Evolutionary conservation across 1,140 invertebrate species (phyloP), one percentile per base, ranked within the genome.

Genomic region (Philaenus spumarius): DNA sequence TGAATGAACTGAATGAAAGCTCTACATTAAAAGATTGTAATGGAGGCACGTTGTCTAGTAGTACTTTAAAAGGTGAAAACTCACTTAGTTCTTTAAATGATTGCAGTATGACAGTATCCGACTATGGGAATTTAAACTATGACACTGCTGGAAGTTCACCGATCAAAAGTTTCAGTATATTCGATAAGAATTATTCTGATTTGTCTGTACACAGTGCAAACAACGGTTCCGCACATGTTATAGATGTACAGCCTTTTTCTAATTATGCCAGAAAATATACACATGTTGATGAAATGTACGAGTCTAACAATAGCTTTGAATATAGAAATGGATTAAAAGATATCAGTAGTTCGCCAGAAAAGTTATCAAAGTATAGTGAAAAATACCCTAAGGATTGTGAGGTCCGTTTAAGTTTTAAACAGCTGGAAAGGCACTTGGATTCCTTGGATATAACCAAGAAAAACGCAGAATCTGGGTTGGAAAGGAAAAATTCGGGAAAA

Each of bases 21-120:
- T 62, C 60, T 37, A 62, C 60, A n/a, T 47, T 62, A 2, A 62
- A 62, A 42, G 46, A 62, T 20, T 51, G 23, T 15, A 39, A 39
- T 17, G 50, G 50, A 15, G 35, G 37, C 14, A 35, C 35, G 17
- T 9, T 7, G 6, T 39, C 34, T 1, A 14, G n/a, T 14, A 37
- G 30, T 12, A 30, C 26, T 30, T 20, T 53, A 35, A 53, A 53
- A 39, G 50, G 50, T 11, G 15, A 37, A 35, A 30, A 30, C 26
- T 53, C 50, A n/a, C 50, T 53, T 1, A 37, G 30, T 22, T 53
- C 50, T 17, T 35, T 53, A 9, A 53, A 53, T 20, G 50, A 53
- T 9, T 53, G 50, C 37, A 30, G 26, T 30, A 4, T 30, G 26
- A 9, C 26, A 30, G 26, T 30, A 3, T 30, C 3, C 26, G 26